These are phyloP conservation scores for Cybosia mesomella DNA, from an alignment of 2,888 invertebrate species.

Conservation along the genomic window DNA sequence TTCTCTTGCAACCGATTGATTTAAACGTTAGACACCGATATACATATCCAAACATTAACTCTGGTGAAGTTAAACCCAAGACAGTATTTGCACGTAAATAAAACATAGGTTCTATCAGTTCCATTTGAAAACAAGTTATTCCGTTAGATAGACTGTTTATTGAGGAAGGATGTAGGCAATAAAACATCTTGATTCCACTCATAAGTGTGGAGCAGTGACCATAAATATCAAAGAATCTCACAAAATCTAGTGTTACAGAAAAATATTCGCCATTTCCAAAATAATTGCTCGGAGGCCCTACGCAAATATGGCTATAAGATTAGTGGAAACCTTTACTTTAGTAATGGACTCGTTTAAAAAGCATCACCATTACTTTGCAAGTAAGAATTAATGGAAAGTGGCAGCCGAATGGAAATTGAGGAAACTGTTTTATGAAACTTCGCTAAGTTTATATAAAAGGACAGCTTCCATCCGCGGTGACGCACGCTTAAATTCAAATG, in stretches of 20 bases:
- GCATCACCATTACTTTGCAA: constrained; percentile 39
- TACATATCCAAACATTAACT: too few relatives aligned
- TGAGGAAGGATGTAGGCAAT: neutral
- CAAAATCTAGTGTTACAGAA: neutral
- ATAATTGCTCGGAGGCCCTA: constrained; percentile 16
- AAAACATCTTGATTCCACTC: neutral
- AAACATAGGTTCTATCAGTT: neutral
- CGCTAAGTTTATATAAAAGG: neutral
- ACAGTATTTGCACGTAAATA: too few relatives aligned
- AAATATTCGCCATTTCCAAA: neutral
- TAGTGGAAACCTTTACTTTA: constrained; percentile 39
- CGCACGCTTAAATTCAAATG: too few relatives aligned
- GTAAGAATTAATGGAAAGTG: constrained; percentile 16
- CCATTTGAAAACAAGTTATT: neutral
- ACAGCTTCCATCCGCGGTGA: too few relatives aligned
- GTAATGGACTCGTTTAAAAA: constrained; percentile 53
- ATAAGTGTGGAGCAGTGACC: neutral
- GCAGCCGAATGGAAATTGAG: constrained; percentile 14
- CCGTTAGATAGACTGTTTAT: neutral
- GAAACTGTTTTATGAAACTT: constrained; percentile 5
- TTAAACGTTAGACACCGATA: too few relatives aligned
- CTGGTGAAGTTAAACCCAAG: neutral
- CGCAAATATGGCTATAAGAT: constrained; percentile 36
- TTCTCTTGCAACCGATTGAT: too few relatives aligned
- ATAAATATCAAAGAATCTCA: too few relatives aligned